Percentiles rank a stretch among this genome's conserved stretches.
Conservation (phyloP, 37 sponge, comb jelly and placozoan genomes). For the Aplysina aerophoba region DNA sequence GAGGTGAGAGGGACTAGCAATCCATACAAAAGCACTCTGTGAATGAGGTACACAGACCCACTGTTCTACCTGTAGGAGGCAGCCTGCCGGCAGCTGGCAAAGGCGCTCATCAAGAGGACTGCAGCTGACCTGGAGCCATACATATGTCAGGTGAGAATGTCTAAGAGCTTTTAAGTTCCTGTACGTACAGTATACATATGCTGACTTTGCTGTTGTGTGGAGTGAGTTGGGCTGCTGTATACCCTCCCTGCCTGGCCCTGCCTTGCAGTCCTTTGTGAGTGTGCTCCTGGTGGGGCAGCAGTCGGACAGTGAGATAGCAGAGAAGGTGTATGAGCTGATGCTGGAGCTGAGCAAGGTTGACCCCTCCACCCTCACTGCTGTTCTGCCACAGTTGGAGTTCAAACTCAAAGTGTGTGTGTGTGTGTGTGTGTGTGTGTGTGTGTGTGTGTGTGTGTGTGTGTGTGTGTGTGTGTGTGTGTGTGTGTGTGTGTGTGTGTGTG, state of each 20-base stretch:
- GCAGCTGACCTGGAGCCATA: conserved; percentile 81
- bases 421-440: neutral
- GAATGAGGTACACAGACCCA: too few relatives aligned
- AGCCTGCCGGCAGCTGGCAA: conserved; percentile 37
- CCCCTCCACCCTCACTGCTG: conserved; percentile 74
- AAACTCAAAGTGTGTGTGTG: conserved; percentile 77
- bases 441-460: neutral
- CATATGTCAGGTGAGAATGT: conserved; percentile 73
- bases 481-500: too few relatives aligned
- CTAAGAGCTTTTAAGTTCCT: too few relatives aligned
- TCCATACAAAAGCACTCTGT: too few relatives aligned
- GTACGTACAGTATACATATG: too few relatives aligned
- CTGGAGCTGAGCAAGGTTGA: conserved; percentile 77
- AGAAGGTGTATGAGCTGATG: conserved; percentile 80
- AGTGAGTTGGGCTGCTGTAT: conserved; percentile 29
- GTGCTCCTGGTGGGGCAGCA: conserved; percentile 69
- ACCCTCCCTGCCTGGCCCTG: too few relatives aligned
- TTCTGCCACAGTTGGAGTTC: conserved; percentile 90
- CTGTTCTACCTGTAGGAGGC: neutral
- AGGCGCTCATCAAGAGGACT: conserved; percentile 69
- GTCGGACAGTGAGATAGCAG: conserved; percentile 78
- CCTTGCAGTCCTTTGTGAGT: conserved; percentile 77
- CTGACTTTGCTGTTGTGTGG: neutral
- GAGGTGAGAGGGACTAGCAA: conserved; percentile 36
- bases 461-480: too few relatives aligned